A percentile compares a stretch with the other conserved stretches of the same genome.
phyloP scores from a whole-genome alignment of 2,888 invertebrate species.

The Parascotia fuliginaria region DNA sequence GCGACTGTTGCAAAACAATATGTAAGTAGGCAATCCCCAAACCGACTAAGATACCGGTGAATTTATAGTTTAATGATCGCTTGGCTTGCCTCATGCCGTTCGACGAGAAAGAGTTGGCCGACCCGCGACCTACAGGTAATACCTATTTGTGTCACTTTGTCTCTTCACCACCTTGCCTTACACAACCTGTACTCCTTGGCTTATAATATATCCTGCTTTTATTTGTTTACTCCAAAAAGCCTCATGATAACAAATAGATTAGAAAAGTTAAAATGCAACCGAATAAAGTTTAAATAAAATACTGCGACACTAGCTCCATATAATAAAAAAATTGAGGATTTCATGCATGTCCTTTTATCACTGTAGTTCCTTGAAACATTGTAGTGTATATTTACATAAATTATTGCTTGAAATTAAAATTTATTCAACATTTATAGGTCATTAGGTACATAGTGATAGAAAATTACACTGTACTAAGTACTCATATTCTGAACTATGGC shows the following conservation, averaged over 20 bases:
- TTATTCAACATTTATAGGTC: background rate
- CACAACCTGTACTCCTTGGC: slow-evolving; percentile 44
- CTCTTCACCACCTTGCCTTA: slow-evolving; percentile 54
- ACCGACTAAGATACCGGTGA: slow-evolving; percentile 43
- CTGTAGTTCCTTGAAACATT: background rate
- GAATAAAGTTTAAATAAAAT: slow-evolving; percentile 8
- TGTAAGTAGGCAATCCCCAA: slow-evolving; percentile 13
- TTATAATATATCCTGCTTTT: slow-evolving; percentile 35
- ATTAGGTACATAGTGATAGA: background rate
- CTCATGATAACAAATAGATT: too few species aligned
- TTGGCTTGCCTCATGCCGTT: slow-evolving; percentile 75
- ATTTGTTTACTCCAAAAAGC: slow-evolving; percentile 11
- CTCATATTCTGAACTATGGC: background rate
- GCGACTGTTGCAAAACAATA: background rate
- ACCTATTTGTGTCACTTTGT: slow-evolving; percentile 49
- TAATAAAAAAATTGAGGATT: slow-evolving; percentile 5
- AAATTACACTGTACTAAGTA: background rate
- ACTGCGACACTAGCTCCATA: background rate
- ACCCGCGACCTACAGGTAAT: slow-evolving; percentile 58
- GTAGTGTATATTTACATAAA: background rate
- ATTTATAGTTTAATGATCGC: slow-evolving; percentile 55
- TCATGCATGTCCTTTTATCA: slow-evolving; percentile 25
- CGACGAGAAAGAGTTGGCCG: slow-evolving; percentile 47
- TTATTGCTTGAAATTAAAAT: background rate
- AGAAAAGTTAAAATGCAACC: too few species aligned